Evolutionary conservation across 2,888 invertebrate species (phyloP), one percentile per base, ranked within the genome.

Genomic region (Tenthredo scrophulariae): DNA sequence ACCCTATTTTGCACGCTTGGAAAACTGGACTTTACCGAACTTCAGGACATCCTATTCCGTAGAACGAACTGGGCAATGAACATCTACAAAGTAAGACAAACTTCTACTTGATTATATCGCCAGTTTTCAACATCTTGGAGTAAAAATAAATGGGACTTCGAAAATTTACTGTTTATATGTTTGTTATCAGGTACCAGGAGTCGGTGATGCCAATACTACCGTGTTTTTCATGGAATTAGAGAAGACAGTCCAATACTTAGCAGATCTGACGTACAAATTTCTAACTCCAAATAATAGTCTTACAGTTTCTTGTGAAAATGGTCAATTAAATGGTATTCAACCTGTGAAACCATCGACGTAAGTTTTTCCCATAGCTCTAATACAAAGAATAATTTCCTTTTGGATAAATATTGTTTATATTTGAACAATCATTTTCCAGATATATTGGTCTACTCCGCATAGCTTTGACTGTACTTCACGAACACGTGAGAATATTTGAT

Each of bases 51-150:
- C 0, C 88, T 95, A 26, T 92, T 94, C 85, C 93, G 94, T 33
- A 94, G 95, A 86, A 95, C 95, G 89, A 94, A 95, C 85, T 95
- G 95, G 95, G 95, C 95, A 85, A 94, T 95, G 94, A 94, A 95
- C 0, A 89, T 94, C 22, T 93, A 88, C 85, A 95, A 95, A 94
- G 95, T 95, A 86, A 86, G 85, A n/a, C 62, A 26, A 22, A 40
- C 50, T 50, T n/a, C 40, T 1, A 40, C n/a, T 40, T 10, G 22
- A 74, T 74, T 22, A 13, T 70, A 0, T 22, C 26, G 2, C 15
- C 18, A 9, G 33, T 70, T 37, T 37, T 37, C 0, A 15, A 18
- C 15, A 7, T 37, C 70, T 65, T 2, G 26, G 26, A 29, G 29
- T 33, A 29, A 33, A 15, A 67, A 67, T 67, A 1, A 67, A 33